Evolutionary conservation across 2,888 invertebrate species (phyloP).

Genomic region (Amblyjoppa fuscipennis): DNA sequence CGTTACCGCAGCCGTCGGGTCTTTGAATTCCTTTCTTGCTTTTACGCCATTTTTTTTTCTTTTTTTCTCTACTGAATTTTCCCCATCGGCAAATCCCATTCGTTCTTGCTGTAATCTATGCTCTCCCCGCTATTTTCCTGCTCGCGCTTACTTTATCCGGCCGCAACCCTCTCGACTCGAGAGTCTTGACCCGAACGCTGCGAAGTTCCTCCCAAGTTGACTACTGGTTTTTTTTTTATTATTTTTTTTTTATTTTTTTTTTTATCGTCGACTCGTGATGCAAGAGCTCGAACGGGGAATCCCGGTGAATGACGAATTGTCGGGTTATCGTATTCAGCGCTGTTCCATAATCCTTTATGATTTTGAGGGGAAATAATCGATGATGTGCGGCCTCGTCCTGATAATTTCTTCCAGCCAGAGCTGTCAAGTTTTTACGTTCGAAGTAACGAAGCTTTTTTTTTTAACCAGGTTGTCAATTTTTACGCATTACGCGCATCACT

Average conservation of each 20-base stretch:
- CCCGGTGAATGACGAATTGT: not conserved
- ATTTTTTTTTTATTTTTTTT: not conserved
- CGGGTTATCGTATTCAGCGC: not conserved
- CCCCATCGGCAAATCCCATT: constrained; percentile 31
- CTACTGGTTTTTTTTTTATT: not conserved
- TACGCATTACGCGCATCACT: too few species aligned
- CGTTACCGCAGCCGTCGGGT: constrained; percentile 35
- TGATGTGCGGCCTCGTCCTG: too few species aligned
- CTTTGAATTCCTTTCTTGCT: not conserved
- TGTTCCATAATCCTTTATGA: too few species aligned
- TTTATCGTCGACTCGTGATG: not conserved
- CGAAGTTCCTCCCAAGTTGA: constrained; percentile 23
- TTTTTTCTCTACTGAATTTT: constrained; percentile 13
- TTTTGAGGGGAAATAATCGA: too few species aligned
- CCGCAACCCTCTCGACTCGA: constrained; percentile 23
- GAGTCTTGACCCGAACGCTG: constrained; percentile 11
- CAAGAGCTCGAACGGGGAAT: not conserved
- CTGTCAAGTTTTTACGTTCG: too few species aligned
- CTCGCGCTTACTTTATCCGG: not conserved
- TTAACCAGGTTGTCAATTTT: too few species aligned
- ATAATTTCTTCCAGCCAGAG: too few species aligned
- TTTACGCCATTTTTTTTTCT: too few species aligned
- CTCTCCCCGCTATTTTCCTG: constrained; percentile 1
- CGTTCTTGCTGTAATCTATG: constrained; percentile 19
- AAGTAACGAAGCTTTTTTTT: not conserved